Percentiles rank a stretch among this genome's conserved stretches.
phyloP scores from a whole-genome alignment of 2,113 vertebrate genomes.

The Maccullochella peelii region DNA sequence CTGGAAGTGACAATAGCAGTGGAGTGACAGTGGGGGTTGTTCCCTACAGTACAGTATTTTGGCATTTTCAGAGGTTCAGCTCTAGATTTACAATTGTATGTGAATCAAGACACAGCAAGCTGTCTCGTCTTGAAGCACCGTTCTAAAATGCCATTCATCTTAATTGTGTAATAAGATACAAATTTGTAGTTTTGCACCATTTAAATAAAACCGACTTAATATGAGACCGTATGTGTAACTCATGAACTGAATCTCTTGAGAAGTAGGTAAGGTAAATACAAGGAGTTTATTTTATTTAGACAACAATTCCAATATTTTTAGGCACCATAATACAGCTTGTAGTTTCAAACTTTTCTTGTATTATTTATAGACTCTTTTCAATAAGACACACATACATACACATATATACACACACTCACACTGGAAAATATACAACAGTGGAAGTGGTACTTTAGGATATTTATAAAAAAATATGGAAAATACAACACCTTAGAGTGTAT shows the following conservation, averaged over 20 bases:
- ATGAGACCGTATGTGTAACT: neutral
- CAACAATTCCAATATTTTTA: slow-evolving; percentile 11
- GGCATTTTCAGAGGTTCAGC: neutral
- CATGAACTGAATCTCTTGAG: neutral
- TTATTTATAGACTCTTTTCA: neutral
- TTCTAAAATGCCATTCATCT: neutral
- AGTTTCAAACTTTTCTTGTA: slow-evolving; percentile 22
- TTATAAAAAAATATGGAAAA: slow-evolving; percentile 63
- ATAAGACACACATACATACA: slow-evolving; percentile 13
- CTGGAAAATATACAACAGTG: slow-evolving; percentile 40
- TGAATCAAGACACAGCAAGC: neutral
- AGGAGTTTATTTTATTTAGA: slow-evolving; percentile 31
- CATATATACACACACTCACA: slow-evolving; percentile 1
- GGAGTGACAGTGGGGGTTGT: neutral
- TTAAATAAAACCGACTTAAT: neutral
- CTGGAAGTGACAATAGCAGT: neutral
- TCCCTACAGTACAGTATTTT: neutral
- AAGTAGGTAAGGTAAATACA: slow-evolving; percentile 14
- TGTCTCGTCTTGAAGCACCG: neutral
- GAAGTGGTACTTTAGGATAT: slow-evolving; percentile 26
- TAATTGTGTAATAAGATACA: neutral
- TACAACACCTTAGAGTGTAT: slow-evolving; percentile 43
- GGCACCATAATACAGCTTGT: slow-evolving; percentile 13
- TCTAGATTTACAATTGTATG: neutral
- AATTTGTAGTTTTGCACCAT: neutral